Evolutionary conservation across 2,888 invertebrate species (phyloP), one percentile per base, ranked within the genome.

Genomic region (Schizaphis graminum): DNA sequence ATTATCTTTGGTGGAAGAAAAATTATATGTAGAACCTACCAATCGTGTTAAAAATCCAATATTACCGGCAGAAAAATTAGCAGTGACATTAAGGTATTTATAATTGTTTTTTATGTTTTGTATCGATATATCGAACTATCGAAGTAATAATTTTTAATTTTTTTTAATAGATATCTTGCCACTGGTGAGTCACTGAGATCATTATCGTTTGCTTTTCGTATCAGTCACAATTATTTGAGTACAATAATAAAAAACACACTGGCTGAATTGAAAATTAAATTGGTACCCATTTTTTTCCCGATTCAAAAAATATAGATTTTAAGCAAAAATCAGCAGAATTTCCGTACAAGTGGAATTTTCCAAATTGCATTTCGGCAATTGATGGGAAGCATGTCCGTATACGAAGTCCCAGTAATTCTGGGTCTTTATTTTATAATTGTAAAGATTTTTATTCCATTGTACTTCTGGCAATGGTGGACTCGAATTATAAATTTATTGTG

Each of bases 281-380:
- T 88, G 53, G 28, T 53, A 21, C 88, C 88, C 4, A 49, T 88
- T 53, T 88, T 88, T 49, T 49, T 88, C 53, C 53, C 0, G 13
- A 88, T 88, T 4, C 88, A 88, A 49, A 49, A n/a, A 88, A 47
- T 49, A 49, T 53, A 4, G 88, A 88, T 88, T 49, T 53, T 53
- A 88, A 88, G 16, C n/a, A 49, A 49, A 53, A 53, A 88, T 24
- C 88, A n/a, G 88, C 88, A 16, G 88, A 53, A 35, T 88, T 88
- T 35, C 13, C 49, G 24, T 88, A 53, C 53, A 88, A 88, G 21
- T 87, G 47, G 87, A 87, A 49, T 87, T 87, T 87, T 11, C 87
- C 87, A 11, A 87, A 87, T 47, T 88, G 88, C 11, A 88, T 88
- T 35, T 35, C 24, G 3, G 88, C 53, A 53, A 85, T 85, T 26